Evolutionary conservation across 2,113 vertebrate genomes (phyloP), one percentile per base, ranked within the genome.

Genomic region (Physeter macrocephalus): DNA sequence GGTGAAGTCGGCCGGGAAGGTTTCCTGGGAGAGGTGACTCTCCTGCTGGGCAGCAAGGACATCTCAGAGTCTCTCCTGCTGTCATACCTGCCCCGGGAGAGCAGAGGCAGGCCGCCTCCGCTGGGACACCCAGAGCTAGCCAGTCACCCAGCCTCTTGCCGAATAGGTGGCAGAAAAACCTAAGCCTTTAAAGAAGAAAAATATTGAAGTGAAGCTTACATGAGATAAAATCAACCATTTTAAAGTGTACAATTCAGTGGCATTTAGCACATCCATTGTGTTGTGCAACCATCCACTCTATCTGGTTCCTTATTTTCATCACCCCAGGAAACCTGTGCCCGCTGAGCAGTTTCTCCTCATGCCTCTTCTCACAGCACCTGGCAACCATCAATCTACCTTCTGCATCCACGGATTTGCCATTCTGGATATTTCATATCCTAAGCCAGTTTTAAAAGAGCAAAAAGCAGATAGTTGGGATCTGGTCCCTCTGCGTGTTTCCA

Each of bases 221-320:
- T 43, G 4, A 49, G 31, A 10, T 6, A 4, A 36, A 52, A 25
- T 3, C 8, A 41, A 10, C 12, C 13, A 4, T 64, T 54, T 46
- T 13, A 12, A 88, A 59, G 41, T 3, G 6, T 6, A 6, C 20
- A 0, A 0, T 9, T 57, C 12, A 1, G 62, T 23, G 23, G 75
- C 25, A 9, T 14, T 43, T 10, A 10, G 36, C 1, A 2, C 21
- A 11, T 2, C 12, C 31, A 1, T 18, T 0, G 1, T 2, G 29
- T 6, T 0, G 1, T 2, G 8, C 4, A 2, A 3, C 52, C 3
- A 0, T 5, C n/a, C 0, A 21, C 43, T 31, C 75, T 3, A 3
- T 21, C 62, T 27, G 3, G 43, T 34, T 21, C 25, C 15, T 43
- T 71, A 4, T n/a, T 66, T 23, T n/a, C 6, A 2, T 23, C 23